Evolutionary conservation across 2,797 vertebrate genomes (phyloP), one percentile per base, ranked within the genome.

Genomic region (Mergus octosetaceus): DNA sequence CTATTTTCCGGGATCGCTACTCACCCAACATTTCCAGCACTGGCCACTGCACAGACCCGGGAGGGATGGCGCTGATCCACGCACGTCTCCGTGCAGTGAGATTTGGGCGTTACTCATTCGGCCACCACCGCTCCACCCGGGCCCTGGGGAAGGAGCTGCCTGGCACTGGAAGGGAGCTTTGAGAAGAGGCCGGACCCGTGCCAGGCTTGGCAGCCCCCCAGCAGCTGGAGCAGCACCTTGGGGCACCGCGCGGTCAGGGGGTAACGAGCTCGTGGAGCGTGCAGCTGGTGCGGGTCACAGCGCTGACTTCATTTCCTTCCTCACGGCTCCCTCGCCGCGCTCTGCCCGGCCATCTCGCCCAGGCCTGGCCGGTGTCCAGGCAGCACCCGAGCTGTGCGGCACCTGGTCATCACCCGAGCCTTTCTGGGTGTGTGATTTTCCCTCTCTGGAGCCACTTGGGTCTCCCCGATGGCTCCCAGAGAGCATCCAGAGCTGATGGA

Each of bases 281-380:
- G 68, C 91, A 57, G 65, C 93, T 96, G 92, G 70, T 60, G 90
- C 7, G 57, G 88, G 73, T 90, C 90, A 61, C 77, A 47, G 75
- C 36, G 34, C 64, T 85, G 88, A 88, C 66, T 82, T 93, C 3
- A 73, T 84, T 95, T 92, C 85, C 86, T 96, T 91, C 74, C 81
- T 72, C 38, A 68, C 10, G 43, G 58, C 68, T 83, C 76, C 73
- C 60, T 39, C 32, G 65, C 27, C 3, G 0, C 3, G 1, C 57
- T 78, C 86, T 73, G 60, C 70, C 64, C 0, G 0, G 54, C 30
- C 80, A 30, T 54, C 85, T 79, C 2, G 0, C 74, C 54, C 69
- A 62, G 74, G 34, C 14, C 89, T 62, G 76, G 72, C 74, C 27
- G 6, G 64, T 87, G 36, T 80, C 87, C 91, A 78, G 58, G 9